Base-by-base conservation (phyloP, 2,113 vertebrate genomes). In the Tinamus guttatus region DNA sequence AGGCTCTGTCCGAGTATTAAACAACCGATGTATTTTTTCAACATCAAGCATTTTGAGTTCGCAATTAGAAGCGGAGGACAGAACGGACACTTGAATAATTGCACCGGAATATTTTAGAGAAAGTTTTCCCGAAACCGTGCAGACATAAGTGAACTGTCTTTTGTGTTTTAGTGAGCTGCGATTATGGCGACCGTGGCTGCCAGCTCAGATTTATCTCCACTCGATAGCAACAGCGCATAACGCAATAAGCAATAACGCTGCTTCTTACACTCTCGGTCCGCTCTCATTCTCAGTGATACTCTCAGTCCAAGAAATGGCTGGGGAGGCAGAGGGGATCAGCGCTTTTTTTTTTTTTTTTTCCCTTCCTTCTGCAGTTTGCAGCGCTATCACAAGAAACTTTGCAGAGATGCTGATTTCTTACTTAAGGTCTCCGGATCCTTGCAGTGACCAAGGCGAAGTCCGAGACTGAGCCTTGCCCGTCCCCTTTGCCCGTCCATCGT, bases 11-110 rank as follows among this genome's bases (percentile, higher is more conserved):
- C 67, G 75, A 11, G 68, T 94, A 60, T 85, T 90, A 95, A 97
- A 96, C 90, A 88, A 89, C 95, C 90, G 74, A 85, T 93, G 96
- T 76, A 87, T 97, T 97, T 96, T 96, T 84, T 65, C 93, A 91
- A 83, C 71, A 83, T 68, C 91, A 95, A 97, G 96, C 91, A 95
- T 97, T 89, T 96, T 97, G 97, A 93, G 94, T 77, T 94, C 94
- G 75, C 96, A 97, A 97, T 96, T 97, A 95, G 89, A 94, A 96
- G 74, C 5, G 89, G 93, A 96, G 97, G 89, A 94, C 86, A 96
- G 86, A 86, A 81, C 1, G 64, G 89, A 96, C 94, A 91, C 94
- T 94, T 93, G 89, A 96, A 92, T 89, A 94, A 95, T 96, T 89
- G 85, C 13, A 85, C 43, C 70, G 18, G 21, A 69, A 25, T 78